Evolutionary conservation across 1,140 invertebrate species (phyloP).

Genomic region (Gonioctena quinquepunctata): DNA sequence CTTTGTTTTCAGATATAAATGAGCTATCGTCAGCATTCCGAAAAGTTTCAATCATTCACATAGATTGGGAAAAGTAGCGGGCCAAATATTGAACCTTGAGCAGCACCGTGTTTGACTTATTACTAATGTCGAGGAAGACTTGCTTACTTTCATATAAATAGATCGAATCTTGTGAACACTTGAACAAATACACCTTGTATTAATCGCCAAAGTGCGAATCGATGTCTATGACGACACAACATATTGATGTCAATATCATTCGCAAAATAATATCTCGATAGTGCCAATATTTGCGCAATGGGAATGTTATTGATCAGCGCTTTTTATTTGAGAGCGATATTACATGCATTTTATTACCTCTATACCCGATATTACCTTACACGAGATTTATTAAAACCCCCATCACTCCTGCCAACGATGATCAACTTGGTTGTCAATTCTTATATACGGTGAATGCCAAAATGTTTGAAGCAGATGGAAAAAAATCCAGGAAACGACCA

Average conservation of each 20-base stretch:
- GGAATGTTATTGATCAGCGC: not conserved
- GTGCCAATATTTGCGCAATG: not conserved
- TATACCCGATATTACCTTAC: no score
- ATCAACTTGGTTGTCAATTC: no score
- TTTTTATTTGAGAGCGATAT: not conserved
- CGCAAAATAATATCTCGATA: not conserved
- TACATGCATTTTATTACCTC: not conserved
- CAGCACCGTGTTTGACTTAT: not conserved
- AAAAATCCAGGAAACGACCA: no score
- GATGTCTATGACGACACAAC: not conserved
- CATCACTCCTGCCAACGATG: not conserved
- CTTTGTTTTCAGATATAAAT: no score
- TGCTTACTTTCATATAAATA: no score
- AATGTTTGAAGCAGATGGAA: no score
- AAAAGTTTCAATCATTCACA: not conserved
- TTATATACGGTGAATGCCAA: no score
- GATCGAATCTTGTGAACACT: not conserved
- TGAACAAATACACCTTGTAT: not conserved
- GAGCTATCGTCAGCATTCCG: not conserved
- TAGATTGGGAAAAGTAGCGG: no score
- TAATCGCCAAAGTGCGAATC: not conserved
- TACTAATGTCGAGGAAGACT: no score
- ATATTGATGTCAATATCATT: not conserved
- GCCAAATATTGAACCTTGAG: not conserved
- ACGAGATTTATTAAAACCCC: not conserved